A percentile compares a stretch with the other conserved stretches of the same genome.
These are phyloP conservation scores for Orthonychiurus folsomi DNA, from an alignment of 2,888 invertebrate species.

Conservation along the genomic window DNA sequence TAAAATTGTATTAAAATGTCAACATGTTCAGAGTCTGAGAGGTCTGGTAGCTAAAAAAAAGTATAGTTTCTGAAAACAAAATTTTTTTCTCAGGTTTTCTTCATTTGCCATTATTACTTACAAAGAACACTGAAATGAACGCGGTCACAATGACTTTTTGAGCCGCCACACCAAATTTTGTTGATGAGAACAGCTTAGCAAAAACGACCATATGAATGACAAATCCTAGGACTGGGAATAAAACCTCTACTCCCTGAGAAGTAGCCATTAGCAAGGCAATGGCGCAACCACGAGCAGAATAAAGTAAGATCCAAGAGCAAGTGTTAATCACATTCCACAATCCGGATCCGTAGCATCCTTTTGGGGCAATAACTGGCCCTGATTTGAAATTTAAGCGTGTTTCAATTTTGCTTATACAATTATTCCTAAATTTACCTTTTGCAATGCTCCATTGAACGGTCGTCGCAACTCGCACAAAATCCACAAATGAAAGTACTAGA, in stretches of 20 bases:
- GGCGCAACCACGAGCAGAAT: constrained; percentile 29
- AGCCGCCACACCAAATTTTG: constrained; percentile 29
- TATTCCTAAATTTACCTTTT: constrained; percentile 22
- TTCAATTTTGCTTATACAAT: no score
- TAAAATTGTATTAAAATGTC: constrained; percentile 32
- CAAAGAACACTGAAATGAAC: constrained; percentile 33
- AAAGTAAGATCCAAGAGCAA: constrained; percentile 32
- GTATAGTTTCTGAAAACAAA: no score
- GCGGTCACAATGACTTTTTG: constrained; percentile 32
- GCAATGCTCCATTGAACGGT: constrained; percentile 34
- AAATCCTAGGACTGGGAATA: constrained; percentile 13
- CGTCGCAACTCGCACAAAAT: constrained; percentile 34
- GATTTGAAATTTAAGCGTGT: not conserved
- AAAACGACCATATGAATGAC: constrained; percentile 26
- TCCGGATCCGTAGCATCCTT: constrained; percentile 20
- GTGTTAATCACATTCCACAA: constrained; percentile 28
- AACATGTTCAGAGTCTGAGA: constrained; percentile 20
- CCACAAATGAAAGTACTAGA: constrained; percentile 31
- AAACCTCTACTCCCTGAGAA: not conserved
- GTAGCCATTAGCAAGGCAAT: constrained; percentile 28
- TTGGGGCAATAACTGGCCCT: constrained; percentile 35
- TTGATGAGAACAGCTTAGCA: constrained; percentile 23
- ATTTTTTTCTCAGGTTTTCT: no score
- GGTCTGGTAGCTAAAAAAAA: constrained; percentile 37
- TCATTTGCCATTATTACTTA: no score